A percentile compares a stretch with the other conserved stretches of the same genome.
phyloP scores from a whole-genome alignment of 2,888 invertebrate species.

The Mythimna vitellina region DNA sequence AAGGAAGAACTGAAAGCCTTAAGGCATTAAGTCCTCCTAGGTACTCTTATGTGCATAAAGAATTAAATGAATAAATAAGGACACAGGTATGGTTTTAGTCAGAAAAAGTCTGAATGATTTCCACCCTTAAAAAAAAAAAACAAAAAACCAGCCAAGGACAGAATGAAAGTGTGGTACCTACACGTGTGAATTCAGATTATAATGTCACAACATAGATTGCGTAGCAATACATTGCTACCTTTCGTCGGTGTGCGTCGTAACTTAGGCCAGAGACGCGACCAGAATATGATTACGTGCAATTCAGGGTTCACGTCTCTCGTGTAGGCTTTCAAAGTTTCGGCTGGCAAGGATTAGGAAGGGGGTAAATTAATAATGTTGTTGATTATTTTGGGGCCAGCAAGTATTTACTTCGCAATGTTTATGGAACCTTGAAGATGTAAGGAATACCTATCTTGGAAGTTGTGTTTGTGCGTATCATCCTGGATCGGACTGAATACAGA shows the following conservation, averaged over 20 bases:
- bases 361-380: conserved; percentile 27
- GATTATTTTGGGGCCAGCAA: conserved; percentile 12
- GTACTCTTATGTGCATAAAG: too few species aligned
- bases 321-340: conserved; percentile 12
- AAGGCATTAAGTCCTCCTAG: too few species aligned
- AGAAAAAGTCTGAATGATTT: too few species aligned
- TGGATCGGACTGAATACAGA: neutral
- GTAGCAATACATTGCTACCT: conserved; percentile 57
- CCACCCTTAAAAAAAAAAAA: too few species aligned
- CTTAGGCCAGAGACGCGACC: conserved; percentile 35
- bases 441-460: neutral
- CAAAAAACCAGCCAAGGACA: conserved; percentile 35
- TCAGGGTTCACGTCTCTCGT: conserved; percentile 11
- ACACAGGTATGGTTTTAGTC: too few species aligned
- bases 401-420: neutral
- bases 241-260: conserved; percentile 56
- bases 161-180: conserved; percentile 22
- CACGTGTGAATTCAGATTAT: conserved; percentile 35
- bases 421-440: neutral
- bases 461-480: neutral
- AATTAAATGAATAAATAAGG: too few species aligned
- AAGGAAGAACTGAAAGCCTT: too few species aligned
- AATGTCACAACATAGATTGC: conserved; percentile 41
- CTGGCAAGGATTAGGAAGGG: conserved; percentile 12
- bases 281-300: conserved; percentile 33